Evolutionary conservation across 1,140 invertebrate genomes (phyloP), one percentile per base, ranked within the genome.

Genomic region (Drosophila bocki): DNA sequence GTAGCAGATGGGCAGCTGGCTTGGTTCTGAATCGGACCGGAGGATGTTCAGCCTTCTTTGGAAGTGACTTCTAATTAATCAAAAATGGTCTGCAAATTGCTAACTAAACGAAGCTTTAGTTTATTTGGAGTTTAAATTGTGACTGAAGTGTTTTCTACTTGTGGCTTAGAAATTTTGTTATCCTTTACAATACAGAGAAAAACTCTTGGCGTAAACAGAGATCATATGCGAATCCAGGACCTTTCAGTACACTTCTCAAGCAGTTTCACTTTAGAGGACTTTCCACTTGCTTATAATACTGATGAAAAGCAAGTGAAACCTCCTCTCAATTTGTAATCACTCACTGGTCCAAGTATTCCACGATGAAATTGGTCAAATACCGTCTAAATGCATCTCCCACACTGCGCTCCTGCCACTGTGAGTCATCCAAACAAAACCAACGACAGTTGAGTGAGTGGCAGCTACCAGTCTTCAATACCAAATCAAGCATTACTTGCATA

Each of bases 401-500:
- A 62, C 54, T 17, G 60, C 44, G 47, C 54, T 35, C 29, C 22
- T 54, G 26, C 42, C 53, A 57, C 69, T 75, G 71, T 85, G 85
- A 90, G 67, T 88, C 85, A 90, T 82, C 67, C 79, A 56, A 78
- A 70, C 80, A 68, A 70, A 22, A 22, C 7, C 77, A 70, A 41
- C 41, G 44, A 70, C 57, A 60, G 64, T n/a, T 32, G 45, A 70
- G 63, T 82, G 82, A 84, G 80, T 80, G 84, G 68, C 80, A 90
- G 85, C 85, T 88, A 88, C 85, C 85, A 90, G 85, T 88, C 75
- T 88, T 88, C 85, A 81, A 88, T 90, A 90, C 81, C 85, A 88
- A 88, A 88, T 88, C 85, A 90, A 88, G 85, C 85, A 88, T 88
- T 88, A 88, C 85, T 88, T 90, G 85, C 85, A 88, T 88, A 88